Base-by-base conservation (phyloP, 2,113 vertebrate genomes). In the Chloropsis hardwickii region DNA sequence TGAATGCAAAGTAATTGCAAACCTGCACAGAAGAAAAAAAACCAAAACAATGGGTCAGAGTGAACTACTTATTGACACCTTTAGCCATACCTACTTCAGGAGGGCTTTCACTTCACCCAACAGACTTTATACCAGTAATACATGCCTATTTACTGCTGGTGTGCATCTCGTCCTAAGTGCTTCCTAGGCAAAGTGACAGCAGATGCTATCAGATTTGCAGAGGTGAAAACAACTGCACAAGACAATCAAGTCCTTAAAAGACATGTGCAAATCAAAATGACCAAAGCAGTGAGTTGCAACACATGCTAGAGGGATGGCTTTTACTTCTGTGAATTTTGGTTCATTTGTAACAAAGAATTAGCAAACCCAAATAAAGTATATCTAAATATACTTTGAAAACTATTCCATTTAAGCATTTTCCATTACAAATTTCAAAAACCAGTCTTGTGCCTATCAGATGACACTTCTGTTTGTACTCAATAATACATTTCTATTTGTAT, bases 1-100 rank as follows among this genome's bases (percentile, higher is more conserved):
- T 8, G 21, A 25, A 39, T 17, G 6, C 27, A 76, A 79, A 70
- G 29, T 44, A 84, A 37, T 35, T 24, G 9, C 14, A 50, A 85
- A 67, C 6, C 25, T 71, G 4, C 12, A 39, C 17, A 70, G 25
- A 51, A 39, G 33, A 39, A 29, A 27, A 78, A 72, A 19, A 5
- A 27, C 11, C 6, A 44, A 54, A 50, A 3, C 0, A 37, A 37
- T 37, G 0, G 5, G 28, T 53, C 39, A 77, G 56, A 33, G 5
- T 2, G 2, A 77, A 24, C 4, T n/a, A 31, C 4, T 37, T 76
- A 91, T 79, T 85, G 27, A 40, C 3, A 28, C 22, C 3, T 40
- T 56, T 31, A 60, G 16, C 44, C 16, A 6, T 9, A 27, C 14
- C 27, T 53, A 12, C 9, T 64, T 66, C 39, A 71, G 15, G 22